Conservation (phyloP, 2,888 invertebrate genomes). For the Xanthia togata region DNA sequence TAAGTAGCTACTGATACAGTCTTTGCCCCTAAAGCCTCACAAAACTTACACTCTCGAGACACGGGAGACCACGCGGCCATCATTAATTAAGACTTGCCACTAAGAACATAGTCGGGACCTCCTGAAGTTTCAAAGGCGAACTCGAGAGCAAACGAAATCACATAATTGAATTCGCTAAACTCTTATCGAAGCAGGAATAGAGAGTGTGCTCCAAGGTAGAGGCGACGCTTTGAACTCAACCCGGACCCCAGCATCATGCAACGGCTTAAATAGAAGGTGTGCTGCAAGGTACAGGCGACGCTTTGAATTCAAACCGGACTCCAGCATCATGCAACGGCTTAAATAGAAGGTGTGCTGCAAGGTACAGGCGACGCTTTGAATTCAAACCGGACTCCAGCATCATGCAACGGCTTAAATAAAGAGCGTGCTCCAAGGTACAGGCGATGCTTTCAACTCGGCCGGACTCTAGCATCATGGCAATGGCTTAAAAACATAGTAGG, state of each 20-base stretch:
- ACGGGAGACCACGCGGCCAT: conserved; percentile 28
- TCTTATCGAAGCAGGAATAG: conserved; percentile 20
- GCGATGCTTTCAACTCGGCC: too few relatives aligned
- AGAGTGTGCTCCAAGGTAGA: not conserved
- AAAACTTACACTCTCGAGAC: conserved; percentile 9
- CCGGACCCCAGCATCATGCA: too few relatives aligned
- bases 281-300: too few relatives aligned
- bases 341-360: too few relatives aligned
- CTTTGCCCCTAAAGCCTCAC: not conserved
- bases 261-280: too few relatives aligned
- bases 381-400: too few relatives aligned
- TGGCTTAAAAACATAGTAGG: not conserved
- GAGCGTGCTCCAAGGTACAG: too few relatives aligned
- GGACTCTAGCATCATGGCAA: too few relatives aligned
- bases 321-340: too few relatives aligned
- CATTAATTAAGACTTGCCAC: conserved; percentile 44
- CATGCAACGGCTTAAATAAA: too few relatives aligned
- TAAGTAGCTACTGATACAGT: not conserved
- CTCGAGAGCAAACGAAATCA: conserved; percentile 53
- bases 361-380: too few relatives aligned
- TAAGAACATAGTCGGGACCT: conserved; percentile 46
- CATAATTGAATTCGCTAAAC: conserved; percentile 56
- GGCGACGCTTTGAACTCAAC: not conserved
- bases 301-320: too few relatives aligned
- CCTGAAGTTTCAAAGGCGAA: conserved; percentile 46